Base-by-base conservation (phyloP, 2,797 vertebrate genomes). In the Cetoscarus ocellatus region DNA sequence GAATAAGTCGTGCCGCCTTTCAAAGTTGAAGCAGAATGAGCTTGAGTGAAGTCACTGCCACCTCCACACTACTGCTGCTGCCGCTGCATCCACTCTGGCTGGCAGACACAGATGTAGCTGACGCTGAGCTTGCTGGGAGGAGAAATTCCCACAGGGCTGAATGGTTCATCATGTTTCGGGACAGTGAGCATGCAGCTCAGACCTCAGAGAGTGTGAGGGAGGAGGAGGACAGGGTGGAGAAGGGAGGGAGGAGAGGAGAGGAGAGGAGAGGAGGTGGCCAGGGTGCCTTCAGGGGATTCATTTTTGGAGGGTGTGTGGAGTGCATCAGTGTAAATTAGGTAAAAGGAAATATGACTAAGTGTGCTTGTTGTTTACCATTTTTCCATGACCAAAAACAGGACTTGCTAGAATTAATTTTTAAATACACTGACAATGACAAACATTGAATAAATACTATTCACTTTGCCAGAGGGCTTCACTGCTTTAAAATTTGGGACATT, bases 141-240 rank as follows among this genome's bases (percentile, higher is more conserved):
- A 86, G 85, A 86, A 91, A 95, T 95, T 95, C 95, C 94, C 89
- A 90, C 90, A 92, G 95, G 95, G 92, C 93, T 93, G 91, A 88
- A 83, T 85, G 94, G 95, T 94, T 96, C 96, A 94, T 96, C 95
- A 86, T 93, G 91, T 95, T 94, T 95, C 92, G 79, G 93, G 95
- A 95, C 95, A 95, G 93, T 91, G 93, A 96, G 92, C 93, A 92
- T 59, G 82, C 94, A 92, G 92, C 92, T 82, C 72, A 65, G 85
- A 83, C 70, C 92, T 90, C 89, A 92, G 94, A 89, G 84, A 90
- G 92, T 91, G 85, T 73, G 93, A 64, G 77, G 65, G 70, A 51
- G 43, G 58, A 38, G 38, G 49, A 27, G 43, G 35, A 14, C 35
- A 15, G 47, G n/a, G 27, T 15, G 34, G 17, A 48, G 61, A 70